Base-by-base conservation (phyloP, 2,113 vertebrate genomes). In the Ceyx margarethae region DNA sequence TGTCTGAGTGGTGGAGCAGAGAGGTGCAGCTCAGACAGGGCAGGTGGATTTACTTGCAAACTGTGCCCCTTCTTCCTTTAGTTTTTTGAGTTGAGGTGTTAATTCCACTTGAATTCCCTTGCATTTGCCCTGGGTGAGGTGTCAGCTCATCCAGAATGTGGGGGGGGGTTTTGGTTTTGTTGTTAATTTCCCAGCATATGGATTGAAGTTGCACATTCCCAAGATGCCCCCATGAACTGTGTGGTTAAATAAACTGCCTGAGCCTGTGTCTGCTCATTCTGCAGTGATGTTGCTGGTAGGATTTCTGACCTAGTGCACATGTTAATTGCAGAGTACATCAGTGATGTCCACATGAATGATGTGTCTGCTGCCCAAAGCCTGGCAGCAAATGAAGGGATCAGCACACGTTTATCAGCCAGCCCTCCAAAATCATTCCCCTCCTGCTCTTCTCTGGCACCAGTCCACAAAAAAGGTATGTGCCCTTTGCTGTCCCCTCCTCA, bases 391-490 rank as follows among this genome's bases (percentile, higher is more conserved):
- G 99, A 99, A 86, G 97, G 95, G 58, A 90, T 98, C 76, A 97
- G 96, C 94, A 74, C 97, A 78, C 98, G 98, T 93, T 97, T 99
- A 76, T 99, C 98, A 93, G 97, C 95, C 97, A 99, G 98, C 87
- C 98, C 98, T 18, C 98, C 99, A 57, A 99, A 99, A 94, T 97
- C 98, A 45, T 94, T 97, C 82, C 97, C 97, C 29, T 95, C 98
- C 0, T 99, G 98, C 98, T 97, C 98, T 37, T 98, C 97, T 31
- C 84, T 99, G 62, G 97, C 97, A 90, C 89, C 98, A 22, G 91
- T 97, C 69, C 98, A 99, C 93, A 99, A 99, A 95, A 99, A 99
- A 99, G 98, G 99, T 99, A 97, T 12, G 26, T 31, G 6, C 16
- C 46, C 10, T 54, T 69, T 40, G 73, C 71, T 60, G 68, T 40